Conservation (phyloP, 1,140 invertebrate genomes). For the Arion vulgaris region DNA sequence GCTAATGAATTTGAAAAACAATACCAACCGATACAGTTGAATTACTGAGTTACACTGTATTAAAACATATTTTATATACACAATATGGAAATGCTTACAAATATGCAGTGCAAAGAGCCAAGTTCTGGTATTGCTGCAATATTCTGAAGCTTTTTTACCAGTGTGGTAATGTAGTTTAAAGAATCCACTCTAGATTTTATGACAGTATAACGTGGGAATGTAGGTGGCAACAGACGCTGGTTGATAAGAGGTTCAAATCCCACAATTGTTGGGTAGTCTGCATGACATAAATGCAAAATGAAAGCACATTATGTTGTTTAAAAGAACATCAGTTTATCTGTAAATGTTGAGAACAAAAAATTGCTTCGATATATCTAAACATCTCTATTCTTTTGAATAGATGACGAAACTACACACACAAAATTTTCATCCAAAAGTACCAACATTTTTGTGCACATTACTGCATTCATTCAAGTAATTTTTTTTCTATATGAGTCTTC, state of each 20-base stretch:
- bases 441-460: too few relatives aligned
- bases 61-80: neutral
- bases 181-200: slow-evolving; percentile 89
- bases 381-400: too few relatives aligned
- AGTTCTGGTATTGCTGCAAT: slow-evolving; percentile 87
- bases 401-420: too few relatives aligned
- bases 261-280: slow-evolving; percentile 69
- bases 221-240: slow-evolving; percentile 93
- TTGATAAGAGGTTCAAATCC: slow-evolving; percentile 97
- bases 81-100: slow-evolving; percentile 77
- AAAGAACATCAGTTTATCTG: neutral
- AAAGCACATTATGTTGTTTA: neutral
- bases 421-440: too few relatives aligned
- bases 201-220: slow-evolving; percentile 97
- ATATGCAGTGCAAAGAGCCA: slow-evolving; percentile 84
- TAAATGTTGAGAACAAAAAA: neutral
- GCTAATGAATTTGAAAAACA: too few relatives aligned
- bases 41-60: neutral
- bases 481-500: too few relatives aligned
- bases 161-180: slow-evolving; percentile 83
- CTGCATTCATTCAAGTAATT: too few relatives aligned
- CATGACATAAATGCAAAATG: slow-evolving; percentile 26
- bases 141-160: slow-evolving; percentile 83
- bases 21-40: too few relatives aligned
- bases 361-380: too few relatives aligned